Percentiles rank a stretch among this genome's conserved stretches.
These are phyloP conservation scores for Squalus acanthias DNA, from an alignment of 2,797 vertebrate genomes.

Conservation along the genomic window DNA sequence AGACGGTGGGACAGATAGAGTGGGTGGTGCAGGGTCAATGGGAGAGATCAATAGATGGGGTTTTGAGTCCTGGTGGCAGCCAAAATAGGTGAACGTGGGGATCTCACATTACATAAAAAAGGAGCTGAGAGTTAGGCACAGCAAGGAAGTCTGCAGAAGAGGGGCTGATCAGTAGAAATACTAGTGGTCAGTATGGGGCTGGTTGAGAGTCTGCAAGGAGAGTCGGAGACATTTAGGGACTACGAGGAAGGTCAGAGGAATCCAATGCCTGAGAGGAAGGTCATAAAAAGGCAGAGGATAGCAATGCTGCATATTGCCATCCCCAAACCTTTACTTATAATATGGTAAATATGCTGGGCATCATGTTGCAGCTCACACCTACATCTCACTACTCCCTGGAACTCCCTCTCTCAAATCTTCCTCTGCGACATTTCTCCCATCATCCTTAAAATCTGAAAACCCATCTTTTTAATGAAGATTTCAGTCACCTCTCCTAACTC, in stretches of 20 bases:
- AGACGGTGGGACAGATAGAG: background rate
- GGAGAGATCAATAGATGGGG: background rate
- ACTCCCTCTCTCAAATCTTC: background rate
- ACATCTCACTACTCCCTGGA: background rate
- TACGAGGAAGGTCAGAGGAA: background rate
- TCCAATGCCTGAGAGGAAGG: background rate
- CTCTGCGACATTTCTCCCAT: background rate
- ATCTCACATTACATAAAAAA: background rate
- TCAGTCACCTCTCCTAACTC: no score
- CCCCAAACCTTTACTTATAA: background rate
- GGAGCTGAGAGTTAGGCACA: no score
- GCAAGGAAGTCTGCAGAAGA: background rate
- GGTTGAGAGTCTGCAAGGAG: background rate
- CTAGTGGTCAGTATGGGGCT: background rate
- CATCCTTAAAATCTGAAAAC: background rate
- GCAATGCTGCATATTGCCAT: background rate
- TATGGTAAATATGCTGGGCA: background rate
- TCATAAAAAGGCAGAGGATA: background rate
- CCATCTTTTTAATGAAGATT: background rate
- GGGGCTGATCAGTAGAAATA: background rate
- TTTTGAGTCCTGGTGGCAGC: background rate
- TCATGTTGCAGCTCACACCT: background rate
- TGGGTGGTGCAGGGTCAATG: background rate
- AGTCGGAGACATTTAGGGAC: no score
- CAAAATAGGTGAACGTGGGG: background rate